Base-by-base conservation (phyloP, 2,888 invertebrate species). In the Temnothorax ravouxi region DNA sequence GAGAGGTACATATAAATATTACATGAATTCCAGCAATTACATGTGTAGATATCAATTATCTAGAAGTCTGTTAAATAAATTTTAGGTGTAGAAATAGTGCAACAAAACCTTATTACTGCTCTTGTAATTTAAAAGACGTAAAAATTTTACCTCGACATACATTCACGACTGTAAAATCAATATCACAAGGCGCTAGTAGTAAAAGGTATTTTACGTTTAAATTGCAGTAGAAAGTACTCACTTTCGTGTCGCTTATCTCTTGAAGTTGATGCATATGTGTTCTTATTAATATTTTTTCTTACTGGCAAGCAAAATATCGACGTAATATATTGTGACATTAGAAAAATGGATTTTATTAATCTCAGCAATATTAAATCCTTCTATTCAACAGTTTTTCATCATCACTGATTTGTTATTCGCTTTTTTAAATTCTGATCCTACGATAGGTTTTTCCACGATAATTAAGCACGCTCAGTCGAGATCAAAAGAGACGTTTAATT, bases 281-380 rank as follows among this genome's bases (percentile, higher is more conserved):
- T n/a, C 8, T n/a, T 56, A 44, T 25, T 4, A 29, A 56, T 34
- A 34, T 66, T 77, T 69, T 29, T 38, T 64, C 41, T 64, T 25
- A 29, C 41, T n/a, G 2, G 67, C 29, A 34, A 50, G 38, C 38
- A 38, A 72, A 21, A 34, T 79, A 80, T 80, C 38, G 21, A 61
- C n/a, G 21, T 79, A 72, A 80, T 80, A 38, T 47, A 21, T 2
- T 13, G 6, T 11, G 56, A 5, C 29, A 56, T 59, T 29, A 38
- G 18, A 72, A 61, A 21, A 15, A 56, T 54, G 41, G 18, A 61
- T 72, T 77, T 77, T 80, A 72, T 80, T 80, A 80, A 80, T 80
- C 38, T 80, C 25, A n/a, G 59, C 25, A 15, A 79, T 80, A 80
- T 80, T 80, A 72, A 38, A 72, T 8, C 0, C 44, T 54, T n/a